Evolutionary conservation across 2,113 vertebrate species (phyloP), one percentile per base, ranked within the genome.

Genomic region (Prionailurus bengalensis): DNA sequence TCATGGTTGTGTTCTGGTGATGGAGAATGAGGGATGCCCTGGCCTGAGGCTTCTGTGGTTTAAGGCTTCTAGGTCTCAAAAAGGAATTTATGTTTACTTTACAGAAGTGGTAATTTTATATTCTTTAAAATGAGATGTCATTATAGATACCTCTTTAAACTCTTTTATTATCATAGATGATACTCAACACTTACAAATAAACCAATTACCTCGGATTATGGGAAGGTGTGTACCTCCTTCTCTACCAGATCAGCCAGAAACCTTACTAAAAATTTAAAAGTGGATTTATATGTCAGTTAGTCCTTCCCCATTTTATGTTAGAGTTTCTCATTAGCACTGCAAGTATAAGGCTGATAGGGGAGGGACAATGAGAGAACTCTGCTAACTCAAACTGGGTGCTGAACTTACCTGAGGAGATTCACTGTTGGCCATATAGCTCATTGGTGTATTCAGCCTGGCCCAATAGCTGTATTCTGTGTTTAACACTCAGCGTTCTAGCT

Each of bases 21-120:
- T 81, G 9, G 29, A 78, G 23, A 51, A 36, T 1, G 15, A 51
- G 61, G 8, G 29, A 55, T 42, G 4, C 55, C 33, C 10, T 31
- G 51, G 82, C n/a, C 51, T 33, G 63, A 27, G 14, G 12, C 36
- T 88, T 68, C 58, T 58, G 89, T 23, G 45, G 16, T 61, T 93
- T 80, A 65, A 97, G 17, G 19, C 51, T 92, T 85, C 70, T 55
- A 14, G 51, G 82, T 95, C 58, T 89, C 83, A 68, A 76, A 66
- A 94, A 70, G 39, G 36, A 76, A 81, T 91, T 94, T 63, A 19
- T n/a, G 36, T 48, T 91, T 93, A 48, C 51, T 87, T 73, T 61
- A 83, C 25, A 85, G 48, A 93, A 82, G 17, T 71, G 23, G n/a
- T 84, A 13, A 16, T n/a, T 87, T 79, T 84, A 33, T 36, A 55